A percentile compares a stretch with the other conserved stretches of the same genome.
Conservation (phyloP, 2,888 invertebrate species). For the Onchidella celtica region DNA sequence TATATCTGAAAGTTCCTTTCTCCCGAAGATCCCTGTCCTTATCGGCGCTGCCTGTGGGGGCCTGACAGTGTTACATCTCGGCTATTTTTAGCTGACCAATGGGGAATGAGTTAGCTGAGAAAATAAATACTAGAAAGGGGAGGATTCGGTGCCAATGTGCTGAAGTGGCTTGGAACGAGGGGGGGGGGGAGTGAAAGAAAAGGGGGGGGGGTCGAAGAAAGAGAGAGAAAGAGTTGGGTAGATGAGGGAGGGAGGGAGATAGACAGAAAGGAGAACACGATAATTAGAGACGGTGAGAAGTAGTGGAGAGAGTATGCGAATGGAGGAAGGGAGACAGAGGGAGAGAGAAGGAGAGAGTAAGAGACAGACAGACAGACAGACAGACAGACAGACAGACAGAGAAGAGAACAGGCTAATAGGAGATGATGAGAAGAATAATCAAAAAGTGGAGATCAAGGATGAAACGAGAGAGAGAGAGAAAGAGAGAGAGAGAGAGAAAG, state of each 20-base stretch:
- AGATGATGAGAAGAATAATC: constrained; percentile 17
- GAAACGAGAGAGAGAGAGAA: constrained; percentile 13
- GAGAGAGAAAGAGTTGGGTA: not conserved
- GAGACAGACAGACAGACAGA: constrained; percentile 21
- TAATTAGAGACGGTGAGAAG: not conserved
- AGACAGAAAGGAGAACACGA: not conserved
- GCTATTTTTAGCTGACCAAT: not conserved
- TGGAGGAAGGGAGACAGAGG: not conserved
- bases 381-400: constrained; percentile 23
- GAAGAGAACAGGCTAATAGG: not conserved
- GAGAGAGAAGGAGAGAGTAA: no score
- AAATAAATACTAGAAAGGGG: no score
- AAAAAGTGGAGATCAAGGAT: constrained; percentile 16
- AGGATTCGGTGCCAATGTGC: no score
- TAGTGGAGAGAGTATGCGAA: not conserved
- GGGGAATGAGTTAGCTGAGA: no score
- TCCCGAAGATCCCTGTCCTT: not conserved
- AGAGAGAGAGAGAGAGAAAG: constrained; percentile 20
- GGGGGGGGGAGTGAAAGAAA: no score
- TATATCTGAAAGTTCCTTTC: constrained; percentile 21
- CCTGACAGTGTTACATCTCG: not conserved
- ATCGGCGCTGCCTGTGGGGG: constrained; percentile 18
- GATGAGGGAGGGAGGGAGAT: not conserved
- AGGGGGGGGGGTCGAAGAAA: not conserved
- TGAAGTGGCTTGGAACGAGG: no score